A percentile compares a stretch with the other conserved stretches of the same genome.
Evolutionary conservation across 2,888 invertebrate species (phyloP).

Genomic region (Phorcus lineatus): DNA sequence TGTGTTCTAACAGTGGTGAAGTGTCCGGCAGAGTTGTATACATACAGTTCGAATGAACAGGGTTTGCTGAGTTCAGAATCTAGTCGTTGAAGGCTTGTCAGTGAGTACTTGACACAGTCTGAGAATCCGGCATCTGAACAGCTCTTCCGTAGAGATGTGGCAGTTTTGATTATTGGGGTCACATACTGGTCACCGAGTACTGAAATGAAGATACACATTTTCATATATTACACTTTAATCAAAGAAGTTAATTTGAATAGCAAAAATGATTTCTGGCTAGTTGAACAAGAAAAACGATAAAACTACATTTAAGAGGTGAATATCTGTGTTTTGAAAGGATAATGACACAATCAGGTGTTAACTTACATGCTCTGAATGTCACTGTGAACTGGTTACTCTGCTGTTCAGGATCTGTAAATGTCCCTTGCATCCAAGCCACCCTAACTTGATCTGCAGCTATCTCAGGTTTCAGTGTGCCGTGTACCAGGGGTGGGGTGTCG

Average conservation of each 20-base stretch:
- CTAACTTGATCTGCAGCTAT: slow-evolving; percentile 28
- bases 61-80: slow-evolving; percentile 6
- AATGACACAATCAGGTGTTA: too few relatives aligned
- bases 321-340: too few relatives aligned
- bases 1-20: slow-evolving; percentile 30
- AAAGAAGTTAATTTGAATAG: too few relatives aligned
- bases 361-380: slow-evolving; percentile 44
- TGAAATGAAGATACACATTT: background rate
- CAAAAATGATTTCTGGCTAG: too few relatives aligned
- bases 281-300: too few relatives aligned
- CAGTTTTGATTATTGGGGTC: background rate
- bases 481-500: slow-evolving; percentile 46
- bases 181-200: background rate
- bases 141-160: background rate
- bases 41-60: slow-evolving; percentile 35
- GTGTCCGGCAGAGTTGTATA: slow-evolving; percentile 49
- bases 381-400: slow-evolving; percentile 33
- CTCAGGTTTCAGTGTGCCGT: background rate
- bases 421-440: slow-evolving; percentile 42
- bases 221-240: too few relatives aligned
- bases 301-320: too few relatives aligned
- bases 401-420: slow-evolving; percentile 47
- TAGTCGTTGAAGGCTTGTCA: slow-evolving; percentile 6
- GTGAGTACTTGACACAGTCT: background rate
- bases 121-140: slow-evolving; percentile 2